A percentile compares a stretch with the other conserved stretches of the same genome.
Conservation (phyloP, 2,888 invertebrate genomes). For the Parthenolecanium corni region DNA sequence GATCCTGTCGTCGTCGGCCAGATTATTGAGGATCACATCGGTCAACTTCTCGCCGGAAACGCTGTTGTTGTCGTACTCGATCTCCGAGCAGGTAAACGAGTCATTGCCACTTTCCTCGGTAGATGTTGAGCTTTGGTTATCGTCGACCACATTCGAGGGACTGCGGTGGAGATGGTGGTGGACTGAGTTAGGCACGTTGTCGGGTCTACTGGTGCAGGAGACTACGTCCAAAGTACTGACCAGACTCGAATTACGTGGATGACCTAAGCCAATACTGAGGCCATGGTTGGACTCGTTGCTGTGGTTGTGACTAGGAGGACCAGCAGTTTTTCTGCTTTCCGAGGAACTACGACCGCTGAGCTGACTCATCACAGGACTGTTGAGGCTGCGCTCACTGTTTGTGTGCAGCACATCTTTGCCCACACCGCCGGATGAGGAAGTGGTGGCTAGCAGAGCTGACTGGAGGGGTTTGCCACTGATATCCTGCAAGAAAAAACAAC, state of each 20-base stretch:
- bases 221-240: conserved; percentile 79
- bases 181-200: conserved; percentile 34
- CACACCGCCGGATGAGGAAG: conserved; percentile 76
- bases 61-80: conserved; percentile 88
- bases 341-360: conserved; percentile 75
- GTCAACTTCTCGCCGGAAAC: conserved; percentile 64
- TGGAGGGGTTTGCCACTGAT: conserved; percentile 87
- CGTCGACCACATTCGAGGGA: conserved; percentile 31
- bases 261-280: conserved; percentile 52
- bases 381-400: conserved; percentile 80
- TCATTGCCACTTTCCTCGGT: conserved; percentile 90
- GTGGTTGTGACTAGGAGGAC: conserved; percentile 49
- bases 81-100: conserved; percentile 95
- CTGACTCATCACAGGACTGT: conserved; percentile 86
- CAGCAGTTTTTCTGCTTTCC: conserved; percentile 64
- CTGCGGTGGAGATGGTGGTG: conserved; percentile 51
- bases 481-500: conserved; percentile 48
- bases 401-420: conserved; percentile 81
- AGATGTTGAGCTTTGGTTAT: conserved; percentile 56
- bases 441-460: conserved; percentile 76
- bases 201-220: conserved; percentile 56
- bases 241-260: conserved; percentile 79
- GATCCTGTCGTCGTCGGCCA: conserved; percentile 43
- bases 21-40: conserved; percentile 49
- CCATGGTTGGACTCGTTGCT: conserved; percentile 42